Conservation (phyloP, 2,888 invertebrate species). For the Patella caerulea region DNA sequence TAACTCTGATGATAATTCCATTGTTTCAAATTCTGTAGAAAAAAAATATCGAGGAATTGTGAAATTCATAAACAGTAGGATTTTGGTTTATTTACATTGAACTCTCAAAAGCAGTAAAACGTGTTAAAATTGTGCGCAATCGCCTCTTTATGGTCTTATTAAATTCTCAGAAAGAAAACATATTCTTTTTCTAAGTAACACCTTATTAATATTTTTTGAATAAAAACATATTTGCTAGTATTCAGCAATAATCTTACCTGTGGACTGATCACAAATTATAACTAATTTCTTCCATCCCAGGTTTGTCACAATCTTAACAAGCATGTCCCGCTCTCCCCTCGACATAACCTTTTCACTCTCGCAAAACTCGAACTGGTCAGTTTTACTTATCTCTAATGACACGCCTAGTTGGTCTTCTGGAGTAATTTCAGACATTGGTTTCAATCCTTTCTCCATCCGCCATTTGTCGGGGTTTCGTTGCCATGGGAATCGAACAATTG, state of each 20-base stretch:
- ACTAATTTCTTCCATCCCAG: neutral
- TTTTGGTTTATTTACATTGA: too few relatives aligned
- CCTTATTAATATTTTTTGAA: too few relatives aligned
- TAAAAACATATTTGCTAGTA: too few relatives aligned
- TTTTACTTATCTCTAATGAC: neutral
- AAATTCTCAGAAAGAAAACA: too few relatives aligned
- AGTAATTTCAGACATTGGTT: neutral
- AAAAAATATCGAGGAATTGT: too few relatives aligned
- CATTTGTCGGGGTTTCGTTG: neutral
- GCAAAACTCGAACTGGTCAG: neutral
- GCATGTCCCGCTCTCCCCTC: neutral
- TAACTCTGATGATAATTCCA: neutral
- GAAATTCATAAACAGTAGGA: too few relatives aligned
- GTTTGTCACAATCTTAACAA: neutral
- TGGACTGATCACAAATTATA: neutral
- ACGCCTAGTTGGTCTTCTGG: neutral
- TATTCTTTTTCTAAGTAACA: too few relatives aligned
- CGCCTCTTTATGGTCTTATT: too few relatives aligned
- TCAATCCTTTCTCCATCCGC: neutral
- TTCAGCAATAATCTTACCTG: neutral
- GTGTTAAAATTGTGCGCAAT: too few relatives aligned
- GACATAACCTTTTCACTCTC: neutral
- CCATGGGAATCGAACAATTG: neutral
- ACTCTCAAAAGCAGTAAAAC: too few relatives aligned
- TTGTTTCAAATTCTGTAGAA: neutral